Evolutionary conservation across 2,888 invertebrate species (phyloP), one percentile per base, ranked within the genome.

Genomic region (Nephrocerus scutellatus): DNA sequence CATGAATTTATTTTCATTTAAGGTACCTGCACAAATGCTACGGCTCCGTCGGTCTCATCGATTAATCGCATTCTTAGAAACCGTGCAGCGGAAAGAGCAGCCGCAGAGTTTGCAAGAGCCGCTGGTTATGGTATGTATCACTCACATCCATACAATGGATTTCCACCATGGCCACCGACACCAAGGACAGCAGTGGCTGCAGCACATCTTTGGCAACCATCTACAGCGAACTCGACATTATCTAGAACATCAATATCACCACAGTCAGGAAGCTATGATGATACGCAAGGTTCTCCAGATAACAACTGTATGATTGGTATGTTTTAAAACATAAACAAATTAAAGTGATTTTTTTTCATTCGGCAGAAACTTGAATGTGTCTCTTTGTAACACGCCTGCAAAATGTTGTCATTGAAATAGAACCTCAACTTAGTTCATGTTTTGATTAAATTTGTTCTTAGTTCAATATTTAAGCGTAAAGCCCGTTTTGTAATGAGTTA

Each of bases 31-130:
- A 90, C 89, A 25, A 91, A 91, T 63, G 86, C 85, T 34, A 92
- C 92, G 14, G 92, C 96, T 1, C 97, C 97, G 0, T 93, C 92
- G 34, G 95, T 96, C 4, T 92, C 92, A 57, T 93, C 93, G 51
- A 96, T 96, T 67, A 96, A 95, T 71, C 79, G 97, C 55, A 97
- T 97, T 60, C 74, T 97, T 37, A 74, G 97, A 47, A 96, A 96
- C 65, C 77, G 96, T 9, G 96, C 96, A 0, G 95, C 96, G 0
- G 96, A 97, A 66, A 73, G 95, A 6, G 95, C 95, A 0, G 95
- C 95, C 0, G 91, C 92, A 0, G 95, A 96, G 69, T 91, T 96
- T 55, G 92, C 93, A 0, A 74, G 91, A 12, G 90, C 89, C 0
- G 89, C 91, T 0, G 90, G 89, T 10, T 91, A 90, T 62, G 89